These are phyloP conservation scores for Myripristis jacobus DNA, from an alignment of 2,797 vertebrate genomes.

Conservation along the genomic window DNA sequence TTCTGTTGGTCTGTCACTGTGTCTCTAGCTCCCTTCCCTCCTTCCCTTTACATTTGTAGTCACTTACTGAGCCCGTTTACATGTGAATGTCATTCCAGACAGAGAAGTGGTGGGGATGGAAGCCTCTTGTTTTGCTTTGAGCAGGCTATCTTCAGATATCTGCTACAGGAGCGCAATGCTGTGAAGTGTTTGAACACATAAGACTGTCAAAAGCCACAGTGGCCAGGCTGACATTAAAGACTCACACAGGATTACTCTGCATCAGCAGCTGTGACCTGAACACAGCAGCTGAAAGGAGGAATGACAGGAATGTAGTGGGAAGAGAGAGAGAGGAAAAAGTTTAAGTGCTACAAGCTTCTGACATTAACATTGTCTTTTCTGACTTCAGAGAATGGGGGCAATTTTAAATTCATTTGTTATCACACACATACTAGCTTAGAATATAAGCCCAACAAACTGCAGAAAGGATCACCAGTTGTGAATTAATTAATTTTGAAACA, in stretches of 20 bases:
- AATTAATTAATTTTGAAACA: no score
- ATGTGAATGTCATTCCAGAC: background rate
- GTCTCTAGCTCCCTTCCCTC: background rate
- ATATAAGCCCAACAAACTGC: no score
- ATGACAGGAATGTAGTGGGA: background rate
- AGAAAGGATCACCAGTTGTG: no score
- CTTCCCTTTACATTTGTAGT: background rate
- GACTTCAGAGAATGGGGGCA: no score
- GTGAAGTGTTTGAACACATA: background rate
- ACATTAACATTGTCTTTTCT: slow-evolving; percentile 28
- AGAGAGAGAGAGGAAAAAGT: background rate
- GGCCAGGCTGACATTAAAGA: slow-evolving; percentile 20
- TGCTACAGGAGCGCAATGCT: no score
- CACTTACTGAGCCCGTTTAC: background rate
- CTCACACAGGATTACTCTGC: no score
- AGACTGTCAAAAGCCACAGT: slow-evolving; percentile 9
- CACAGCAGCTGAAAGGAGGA: slow-evolving; percentile 1
- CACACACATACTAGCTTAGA: no score
- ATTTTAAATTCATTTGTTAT: no score
- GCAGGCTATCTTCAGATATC: background rate
- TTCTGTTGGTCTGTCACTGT: background rate
- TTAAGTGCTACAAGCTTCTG: background rate
- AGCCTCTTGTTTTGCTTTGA: no score
- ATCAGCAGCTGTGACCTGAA: background rate
- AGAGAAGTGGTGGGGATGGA: background rate